phyloP scores from a whole-genome alignment of 1,140 invertebrate species.

The Magallana angulata region DNA sequence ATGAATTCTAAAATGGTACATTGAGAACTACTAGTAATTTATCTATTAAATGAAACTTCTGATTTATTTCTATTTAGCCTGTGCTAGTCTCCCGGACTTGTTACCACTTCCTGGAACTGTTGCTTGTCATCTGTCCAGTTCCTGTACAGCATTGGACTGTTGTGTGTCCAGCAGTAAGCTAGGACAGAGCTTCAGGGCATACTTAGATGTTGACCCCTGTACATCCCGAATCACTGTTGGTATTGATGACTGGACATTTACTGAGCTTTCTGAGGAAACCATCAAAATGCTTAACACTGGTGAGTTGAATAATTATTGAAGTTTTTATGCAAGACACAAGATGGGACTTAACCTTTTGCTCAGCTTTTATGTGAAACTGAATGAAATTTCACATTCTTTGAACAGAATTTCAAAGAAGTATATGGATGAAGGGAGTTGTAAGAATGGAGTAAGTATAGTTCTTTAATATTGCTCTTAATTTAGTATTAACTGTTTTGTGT shows the following conservation, averaged over 20 bases:
- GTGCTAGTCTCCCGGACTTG: background rate
- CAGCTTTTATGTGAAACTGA: background rate
- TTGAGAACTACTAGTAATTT: background rate
- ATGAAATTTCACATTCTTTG: no score
- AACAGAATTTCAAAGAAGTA: conserved; percentile 28
- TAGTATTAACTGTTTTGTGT: no score
- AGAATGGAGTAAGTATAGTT: conserved; percentile 25
- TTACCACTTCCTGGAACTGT: background rate
- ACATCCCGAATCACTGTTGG: background rate
- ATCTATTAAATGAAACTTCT: background rate
- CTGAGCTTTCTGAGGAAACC: conserved; percentile 13
- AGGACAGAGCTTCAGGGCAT: background rate
- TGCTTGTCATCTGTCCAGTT: conserved; percentile 11
- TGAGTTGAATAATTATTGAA: background rate
- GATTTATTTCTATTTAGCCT: background rate
- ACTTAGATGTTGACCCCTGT: conserved; percentile 14
- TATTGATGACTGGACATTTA: conserved; percentile 23
- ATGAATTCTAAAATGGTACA: background rate
- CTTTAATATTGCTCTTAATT: no score
- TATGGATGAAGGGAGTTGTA: conserved; percentile 27
- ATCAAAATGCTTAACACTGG: conserved; percentile 8
- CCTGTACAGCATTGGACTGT: conserved; percentile 26
- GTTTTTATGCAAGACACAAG: background rate
- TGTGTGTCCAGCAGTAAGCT: background rate
- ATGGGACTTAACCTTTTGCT: background rate